Evolutionary conservation across 2,888 invertebrate genomes (phyloP).

Genomic region (Willowsia nigromaculata): DNA sequence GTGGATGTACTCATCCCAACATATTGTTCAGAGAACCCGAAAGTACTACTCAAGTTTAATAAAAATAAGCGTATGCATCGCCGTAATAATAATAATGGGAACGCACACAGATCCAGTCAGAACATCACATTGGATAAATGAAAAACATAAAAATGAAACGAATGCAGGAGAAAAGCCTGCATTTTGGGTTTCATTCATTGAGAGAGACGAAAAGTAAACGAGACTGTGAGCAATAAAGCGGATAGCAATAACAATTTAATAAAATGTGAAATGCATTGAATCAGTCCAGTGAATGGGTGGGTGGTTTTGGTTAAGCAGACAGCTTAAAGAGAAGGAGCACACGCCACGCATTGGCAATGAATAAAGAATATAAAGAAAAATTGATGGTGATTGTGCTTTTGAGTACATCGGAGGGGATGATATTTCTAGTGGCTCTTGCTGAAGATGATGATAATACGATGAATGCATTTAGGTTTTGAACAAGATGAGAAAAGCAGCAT

Average conservation of each 20-base stretch:
- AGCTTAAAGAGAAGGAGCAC: not conserved
- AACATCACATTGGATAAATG: not conserved
- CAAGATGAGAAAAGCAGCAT: slow-evolving; percentile 56
- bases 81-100: not conserved
- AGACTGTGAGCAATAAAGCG: slow-evolving; percentile 3
- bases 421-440: not conserved
- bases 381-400: slow-evolving; percentile 56
- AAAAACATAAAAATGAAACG: not conserved
- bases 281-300: slow-evolving; percentile 15
- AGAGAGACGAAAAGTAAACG: slow-evolving; percentile 9
- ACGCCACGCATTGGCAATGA: slow-evolving; percentile 23
- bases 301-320: slow-evolving; percentile 26
- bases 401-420: slow-evolving; percentile 2
- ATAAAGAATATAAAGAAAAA: slow-evolving; percentile 46
- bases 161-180: not conserved
- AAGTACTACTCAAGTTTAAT: not conserved
- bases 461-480: slow-evolving; percentile 35
- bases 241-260: slow-evolving; percentile 43
- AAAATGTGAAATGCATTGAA: slow-evolving; percentile 55
- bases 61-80: not conserved
- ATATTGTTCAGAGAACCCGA: not conserved
- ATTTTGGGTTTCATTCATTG: slow-evolving; percentile 4
- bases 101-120: not conserved
- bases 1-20: not conserved
- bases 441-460: slow-evolving; percentile 45